These are phyloP conservation scores for Athripsodes cinereus DNA, from an alignment of 2,888 invertebrate genomes.

Conservation along the genomic window DNA sequence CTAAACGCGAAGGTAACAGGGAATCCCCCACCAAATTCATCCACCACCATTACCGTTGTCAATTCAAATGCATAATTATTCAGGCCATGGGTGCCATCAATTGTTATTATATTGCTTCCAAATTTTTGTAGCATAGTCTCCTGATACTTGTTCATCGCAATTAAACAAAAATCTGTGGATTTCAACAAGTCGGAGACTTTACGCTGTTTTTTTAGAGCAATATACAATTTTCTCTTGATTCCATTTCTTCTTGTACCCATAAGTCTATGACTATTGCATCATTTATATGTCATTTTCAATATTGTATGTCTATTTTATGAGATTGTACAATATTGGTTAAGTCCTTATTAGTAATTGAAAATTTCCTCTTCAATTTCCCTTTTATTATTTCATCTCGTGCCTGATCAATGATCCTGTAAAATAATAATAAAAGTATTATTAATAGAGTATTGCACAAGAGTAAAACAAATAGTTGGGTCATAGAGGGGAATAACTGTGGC, in stretches of 20 bases:
- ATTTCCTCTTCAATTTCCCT: not conserved
- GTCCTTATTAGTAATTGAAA: not conserved
- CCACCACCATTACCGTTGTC: slow-evolving; percentile 1
- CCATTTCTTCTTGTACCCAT: slow-evolving; percentile 3
- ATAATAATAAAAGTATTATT: not conserved
- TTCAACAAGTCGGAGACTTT: not conserved
- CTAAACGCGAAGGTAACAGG: slow-evolving; percentile 3
- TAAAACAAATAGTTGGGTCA: too few relatives aligned
- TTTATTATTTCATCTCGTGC: not conserved
- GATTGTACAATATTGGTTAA: not conserved
- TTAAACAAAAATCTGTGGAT: slow-evolving; percentile 2
- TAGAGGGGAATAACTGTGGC: too few relatives aligned
- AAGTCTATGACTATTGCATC: not conserved
- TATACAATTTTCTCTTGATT: not conserved
- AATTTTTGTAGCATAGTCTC: not conserved
- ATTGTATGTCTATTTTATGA: not conserved
- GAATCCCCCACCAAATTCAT: slow-evolving; percentile 4
- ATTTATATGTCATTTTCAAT: not conserved
- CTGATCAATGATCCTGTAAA: slow-evolving; percentile 5
- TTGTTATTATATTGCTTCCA: not conserved
- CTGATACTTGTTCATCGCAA: not conserved
- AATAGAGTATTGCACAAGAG: too few relatives aligned
- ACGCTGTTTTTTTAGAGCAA: slow-evolving; percentile 1
- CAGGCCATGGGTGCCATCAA: slow-evolving; percentile 2
- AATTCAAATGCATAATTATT: slow-evolving; percentile 1